Evolutionary conservation across 2,888 invertebrate genomes (phyloP).

Genomic region (Creontiades dilutus): DNA sequence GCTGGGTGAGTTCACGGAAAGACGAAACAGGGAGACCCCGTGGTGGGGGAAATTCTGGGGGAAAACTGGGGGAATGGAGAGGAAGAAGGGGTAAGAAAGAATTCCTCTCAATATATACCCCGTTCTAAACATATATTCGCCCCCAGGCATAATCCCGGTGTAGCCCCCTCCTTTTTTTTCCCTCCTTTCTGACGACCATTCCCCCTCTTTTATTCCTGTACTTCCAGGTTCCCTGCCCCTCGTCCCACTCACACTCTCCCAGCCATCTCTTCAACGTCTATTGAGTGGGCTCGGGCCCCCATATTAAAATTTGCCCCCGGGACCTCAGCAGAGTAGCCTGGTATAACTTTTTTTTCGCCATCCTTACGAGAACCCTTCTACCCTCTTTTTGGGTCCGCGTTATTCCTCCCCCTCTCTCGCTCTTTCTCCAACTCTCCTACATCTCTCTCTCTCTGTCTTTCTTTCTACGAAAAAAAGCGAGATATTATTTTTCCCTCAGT

Average conservation of each 20-base stretch:
- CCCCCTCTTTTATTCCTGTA: constrained; percentile 21
- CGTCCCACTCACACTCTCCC: too few relatives aligned
- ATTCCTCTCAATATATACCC: constrained; percentile 73
- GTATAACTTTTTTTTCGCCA: constrained; percentile 55
- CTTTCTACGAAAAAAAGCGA: constrained; percentile 1
- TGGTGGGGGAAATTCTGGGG: neutral
- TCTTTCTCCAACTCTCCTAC: too few relatives aligned
- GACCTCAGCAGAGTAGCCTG: constrained; percentile 65
- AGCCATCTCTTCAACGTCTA: constrained; percentile 62
- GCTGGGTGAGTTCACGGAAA: neutral
- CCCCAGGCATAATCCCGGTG: constrained; percentile 70
- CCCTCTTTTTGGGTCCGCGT: neutral
- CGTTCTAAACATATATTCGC: constrained; percentile 71
- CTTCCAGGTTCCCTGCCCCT: neutral
- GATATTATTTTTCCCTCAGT: constrained; percentile 12
- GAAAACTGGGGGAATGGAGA: too few relatives aligned
- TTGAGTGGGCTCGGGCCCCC: constrained; percentile 67
- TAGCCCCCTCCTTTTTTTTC: too few relatives aligned
- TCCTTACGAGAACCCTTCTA: constrained; percentile 31
- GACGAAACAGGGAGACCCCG: neutral
- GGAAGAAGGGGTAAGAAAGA: constrained; percentile 66
- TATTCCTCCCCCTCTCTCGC: neutral
- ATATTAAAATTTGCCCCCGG: constrained; percentile 72
- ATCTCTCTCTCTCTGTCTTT: too few relatives aligned
- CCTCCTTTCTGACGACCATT: too few relatives aligned